Evolutionary conservation across 2,113 vertebrate genomes (phyloP).

Genomic region (Phasianus colchicus): DNA sequence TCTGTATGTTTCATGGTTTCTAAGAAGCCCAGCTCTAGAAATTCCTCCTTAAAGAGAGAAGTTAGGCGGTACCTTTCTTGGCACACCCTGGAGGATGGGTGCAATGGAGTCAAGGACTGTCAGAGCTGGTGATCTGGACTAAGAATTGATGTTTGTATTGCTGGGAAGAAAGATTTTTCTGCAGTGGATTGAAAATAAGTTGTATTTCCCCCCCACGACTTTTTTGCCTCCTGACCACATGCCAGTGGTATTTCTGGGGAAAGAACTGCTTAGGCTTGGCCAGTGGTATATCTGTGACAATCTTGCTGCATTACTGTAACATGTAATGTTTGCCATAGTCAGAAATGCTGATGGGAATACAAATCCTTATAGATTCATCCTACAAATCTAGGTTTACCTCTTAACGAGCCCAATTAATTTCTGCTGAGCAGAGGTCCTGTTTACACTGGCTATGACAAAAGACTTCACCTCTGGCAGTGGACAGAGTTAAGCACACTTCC

Average conservation of each 20-base stretch:
- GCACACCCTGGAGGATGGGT: not conserved
- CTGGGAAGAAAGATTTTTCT: not conserved
- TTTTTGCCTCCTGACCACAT: not conserved
- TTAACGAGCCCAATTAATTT: slow-evolving; percentile 41
- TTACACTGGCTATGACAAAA: slow-evolving; percentile 32
- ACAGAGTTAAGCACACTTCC: slow-evolving; percentile 19
- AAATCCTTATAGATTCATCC: not conserved
- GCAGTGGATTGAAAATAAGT: not conserved
- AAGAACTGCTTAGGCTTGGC: not conserved
- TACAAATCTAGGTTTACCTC: slow-evolving; percentile 21
- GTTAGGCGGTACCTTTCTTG: not conserved
- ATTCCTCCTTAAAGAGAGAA: not conserved
- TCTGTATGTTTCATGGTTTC: not conserved
- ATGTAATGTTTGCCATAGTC: not conserved
- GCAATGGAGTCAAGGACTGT: not conserved
- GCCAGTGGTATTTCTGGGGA: not conserved
- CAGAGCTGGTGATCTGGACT: not conserved
- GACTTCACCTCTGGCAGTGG: slow-evolving; percentile 17
- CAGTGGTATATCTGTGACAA: not conserved
- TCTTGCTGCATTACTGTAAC: not conserved
- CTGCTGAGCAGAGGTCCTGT: slow-evolving; percentile 6
- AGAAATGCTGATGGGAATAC: slow-evolving; percentile 27
- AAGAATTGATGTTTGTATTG: not conserved
- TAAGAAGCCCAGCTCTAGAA: not conserved
- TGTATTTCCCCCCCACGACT: not conserved